Evolutionary conservation across 2,888 invertebrate genomes (phyloP).

Genomic region (Rhyacophila evoluta): DNA sequence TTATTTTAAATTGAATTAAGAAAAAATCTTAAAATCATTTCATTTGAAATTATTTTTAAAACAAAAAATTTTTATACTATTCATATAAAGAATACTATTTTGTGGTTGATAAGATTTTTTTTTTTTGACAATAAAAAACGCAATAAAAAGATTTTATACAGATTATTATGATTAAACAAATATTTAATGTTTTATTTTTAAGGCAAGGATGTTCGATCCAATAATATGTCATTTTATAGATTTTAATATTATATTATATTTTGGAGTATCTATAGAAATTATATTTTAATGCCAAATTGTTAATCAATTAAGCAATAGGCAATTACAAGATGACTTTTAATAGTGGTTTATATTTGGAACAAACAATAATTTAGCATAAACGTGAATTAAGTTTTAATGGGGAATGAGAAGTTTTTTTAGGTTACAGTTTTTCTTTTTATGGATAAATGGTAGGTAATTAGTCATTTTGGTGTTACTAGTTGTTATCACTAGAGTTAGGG

Average conservation of each 20-base stretch:
- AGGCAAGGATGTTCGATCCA: constrained; percentile 7
- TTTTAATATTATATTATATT: neutral
- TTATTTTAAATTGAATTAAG: neutral
- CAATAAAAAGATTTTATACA: neutral
- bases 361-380: constrained; percentile 17
- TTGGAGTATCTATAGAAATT: no score
- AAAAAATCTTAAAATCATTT: neutral
- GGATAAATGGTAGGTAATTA: constrained; percentile 2
- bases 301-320: neutral
- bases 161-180: neutral
- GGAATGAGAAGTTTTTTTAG: neutral
- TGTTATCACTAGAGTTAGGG: constrained; percentile 27
- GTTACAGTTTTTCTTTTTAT: neutral
- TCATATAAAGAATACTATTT: no score
- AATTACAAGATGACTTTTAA: constrained; percentile 18
- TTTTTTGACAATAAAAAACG: neutral
- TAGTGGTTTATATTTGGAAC: neutral
- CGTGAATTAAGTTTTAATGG: neutral
- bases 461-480: constrained; percentile 30
- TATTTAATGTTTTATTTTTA: neutral
- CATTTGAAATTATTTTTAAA: neutral
- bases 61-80: neutral
- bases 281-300: no score
- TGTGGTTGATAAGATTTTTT: neutral
- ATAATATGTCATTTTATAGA: neutral